Evolutionary conservation across 2,888 invertebrate genomes (phyloP).

Genomic region (Camptogramma bilineatum): DNA sequence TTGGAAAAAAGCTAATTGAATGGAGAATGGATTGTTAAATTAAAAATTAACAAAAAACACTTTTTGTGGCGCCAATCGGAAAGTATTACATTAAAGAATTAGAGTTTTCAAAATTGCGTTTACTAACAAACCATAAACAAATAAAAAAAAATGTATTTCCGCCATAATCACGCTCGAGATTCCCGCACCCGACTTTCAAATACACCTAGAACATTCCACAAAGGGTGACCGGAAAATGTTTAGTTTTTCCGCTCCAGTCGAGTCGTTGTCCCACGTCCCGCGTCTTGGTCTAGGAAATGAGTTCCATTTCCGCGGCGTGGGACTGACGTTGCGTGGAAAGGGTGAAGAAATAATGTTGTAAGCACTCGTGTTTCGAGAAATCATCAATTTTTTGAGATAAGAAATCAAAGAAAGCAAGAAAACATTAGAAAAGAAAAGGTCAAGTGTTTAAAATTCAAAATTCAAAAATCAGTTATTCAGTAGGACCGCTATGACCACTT

Average conservation of each 20-base stretch:
- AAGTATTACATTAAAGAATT: too few relatives aligned
- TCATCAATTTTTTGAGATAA: neutral
- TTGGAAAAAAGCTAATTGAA: neutral
- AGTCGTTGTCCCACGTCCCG: conserved; percentile 1
- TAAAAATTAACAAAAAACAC: too few relatives aligned
- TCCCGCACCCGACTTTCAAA: neutral
- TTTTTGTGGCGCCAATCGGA: too few relatives aligned
- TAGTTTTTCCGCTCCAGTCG: conserved; percentile 33
- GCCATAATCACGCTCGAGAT: too few relatives aligned
- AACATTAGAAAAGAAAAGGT: neutral
- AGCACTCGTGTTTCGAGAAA: conserved; percentile 5
- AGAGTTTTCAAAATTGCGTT: too few relatives aligned
- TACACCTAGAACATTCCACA: neutral
- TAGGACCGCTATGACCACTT: too few relatives aligned
- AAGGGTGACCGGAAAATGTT: conserved; percentile 41
- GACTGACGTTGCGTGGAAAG: conserved; percentile 20
- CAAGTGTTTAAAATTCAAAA: too few relatives aligned
- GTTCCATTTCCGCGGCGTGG: conserved; percentile 31
- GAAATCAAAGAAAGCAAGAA: neutral
- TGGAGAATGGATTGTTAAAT: too few relatives aligned
- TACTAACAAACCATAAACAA: too few relatives aligned
- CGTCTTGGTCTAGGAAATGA: conserved; percentile 27
- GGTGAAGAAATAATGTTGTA: neutral
- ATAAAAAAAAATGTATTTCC: too few relatives aligned
- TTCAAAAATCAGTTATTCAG: too few relatives aligned